Evolutionary conservation across 2,113 vertebrate species (phyloP).

Genomic region (Heterotis niloticus): DNA sequence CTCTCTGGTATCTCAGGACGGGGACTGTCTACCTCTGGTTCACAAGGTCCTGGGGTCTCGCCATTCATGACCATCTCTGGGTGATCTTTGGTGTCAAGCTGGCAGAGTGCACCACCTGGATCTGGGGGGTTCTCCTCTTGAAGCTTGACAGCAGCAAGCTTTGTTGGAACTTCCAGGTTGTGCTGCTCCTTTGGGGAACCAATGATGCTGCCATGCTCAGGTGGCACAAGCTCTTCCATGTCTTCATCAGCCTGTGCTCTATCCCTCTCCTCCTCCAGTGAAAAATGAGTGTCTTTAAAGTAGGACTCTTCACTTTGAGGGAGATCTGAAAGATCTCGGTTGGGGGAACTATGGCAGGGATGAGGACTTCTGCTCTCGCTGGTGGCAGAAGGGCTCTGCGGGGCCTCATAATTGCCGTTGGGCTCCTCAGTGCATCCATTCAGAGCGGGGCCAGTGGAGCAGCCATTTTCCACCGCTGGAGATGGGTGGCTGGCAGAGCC

Average conservation of each 20-base stretch:
- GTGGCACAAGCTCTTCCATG: not conserved
- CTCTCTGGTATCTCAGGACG: not conserved
- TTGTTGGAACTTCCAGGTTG: constrained; percentile 14
- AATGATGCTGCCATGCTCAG: not conserved
- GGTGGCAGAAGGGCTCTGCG: constrained; percentile 3
- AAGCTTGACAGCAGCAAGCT: not conserved
- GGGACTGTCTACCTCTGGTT: not conserved
- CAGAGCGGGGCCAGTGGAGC: constrained; percentile 37
- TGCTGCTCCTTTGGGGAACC: constrained; percentile 27
- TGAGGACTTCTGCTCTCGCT: constrained; percentile 4
- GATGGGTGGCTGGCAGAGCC: not conserved
- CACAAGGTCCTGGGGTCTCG: not conserved
- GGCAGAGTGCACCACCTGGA: not conserved
- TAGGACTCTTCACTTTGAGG: constrained; percentile 25
- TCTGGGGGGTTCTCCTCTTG: not conserved
- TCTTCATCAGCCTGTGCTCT: not conserved
- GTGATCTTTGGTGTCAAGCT: constrained; percentile 3
- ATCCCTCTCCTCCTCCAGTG: constrained; percentile 44
- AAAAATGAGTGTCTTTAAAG: constrained; percentile 44
- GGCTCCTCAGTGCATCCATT: constrained; percentile 33
- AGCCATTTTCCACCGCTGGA: constrained; percentile 51
- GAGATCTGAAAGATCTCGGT: not conserved
- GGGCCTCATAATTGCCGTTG: not conserved
- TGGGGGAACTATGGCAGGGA: not conserved
- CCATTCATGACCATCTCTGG: not conserved